Conservation (phyloP, 2,797 vertebrate genomes). For the Leptatherina wallacei region DNA sequence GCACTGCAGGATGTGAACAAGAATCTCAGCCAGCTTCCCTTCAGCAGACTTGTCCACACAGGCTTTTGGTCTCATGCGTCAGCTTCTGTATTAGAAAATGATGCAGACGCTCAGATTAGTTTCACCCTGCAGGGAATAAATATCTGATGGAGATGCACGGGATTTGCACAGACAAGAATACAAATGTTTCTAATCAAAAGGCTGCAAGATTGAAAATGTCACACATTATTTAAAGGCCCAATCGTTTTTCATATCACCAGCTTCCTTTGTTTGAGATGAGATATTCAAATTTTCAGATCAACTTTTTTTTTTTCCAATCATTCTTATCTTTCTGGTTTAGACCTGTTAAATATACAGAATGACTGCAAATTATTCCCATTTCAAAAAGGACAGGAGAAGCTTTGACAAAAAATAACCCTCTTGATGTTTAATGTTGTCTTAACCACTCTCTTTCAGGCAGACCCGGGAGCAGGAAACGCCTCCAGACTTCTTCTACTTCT, state of each 20-base stretch:
- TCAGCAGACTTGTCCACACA: constrained; percentile 53
- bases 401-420: background rate
- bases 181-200: constrained; percentile 20
- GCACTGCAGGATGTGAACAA: constrained; percentile 43
- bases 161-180: constrained; percentile 20
- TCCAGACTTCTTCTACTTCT: constrained; percentile 98
- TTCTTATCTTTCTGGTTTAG: background rate
- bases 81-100: constrained; percentile 53
- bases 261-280: background rate
- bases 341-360: background rate
- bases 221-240: background rate
- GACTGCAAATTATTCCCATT: background rate
- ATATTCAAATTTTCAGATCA: background rate
- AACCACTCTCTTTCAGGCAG: constrained; percentile 83
- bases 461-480: constrained; percentile 95
- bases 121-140: constrained; percentile 33
- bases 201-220: background rate
- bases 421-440: constrained; percentile 8
- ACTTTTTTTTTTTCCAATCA: background rate
- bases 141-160: constrained; percentile 30
- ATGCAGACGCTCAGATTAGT: constrained; percentile 41
- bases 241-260: background rate
- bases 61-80: constrained; percentile 50
- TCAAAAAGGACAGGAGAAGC: background rate
- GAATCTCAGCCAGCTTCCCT: constrained; percentile 53